Percentiles rank a stretch among this genome's conserved stretches.
Conservation (phyloP, 2,797 vertebrate genomes). For the Lophius americanus region DNA sequence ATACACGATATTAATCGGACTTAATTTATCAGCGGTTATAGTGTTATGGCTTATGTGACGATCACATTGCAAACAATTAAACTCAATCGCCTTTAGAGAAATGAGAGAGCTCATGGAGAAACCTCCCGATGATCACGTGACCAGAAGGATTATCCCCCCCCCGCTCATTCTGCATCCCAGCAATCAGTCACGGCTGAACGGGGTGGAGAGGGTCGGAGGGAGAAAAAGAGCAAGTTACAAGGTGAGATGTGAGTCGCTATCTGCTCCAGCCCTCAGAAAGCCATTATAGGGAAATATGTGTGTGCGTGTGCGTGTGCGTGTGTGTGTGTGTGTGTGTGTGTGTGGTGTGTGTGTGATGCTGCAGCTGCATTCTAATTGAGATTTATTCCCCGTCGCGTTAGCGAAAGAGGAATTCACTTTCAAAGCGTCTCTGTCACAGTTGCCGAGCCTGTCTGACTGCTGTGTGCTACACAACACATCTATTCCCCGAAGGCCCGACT, state of each 20-base stretch:
- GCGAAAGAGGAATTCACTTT: slow-evolving; percentile 65
- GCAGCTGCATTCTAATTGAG: slow-evolving; percentile 74
- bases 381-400: slow-evolving; percentile 69
- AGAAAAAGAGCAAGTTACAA: slow-evolving; percentile 44
- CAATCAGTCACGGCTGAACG: slow-evolving; percentile 67
- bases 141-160: slow-evolving; percentile 66
- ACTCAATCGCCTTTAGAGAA: too few species aligned
- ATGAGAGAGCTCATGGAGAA: too few species aligned
- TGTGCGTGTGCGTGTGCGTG: slow-evolving; percentile 52
- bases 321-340: slow-evolving; percentile 29
- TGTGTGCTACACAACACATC: slow-evolving; percentile 46
- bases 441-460: slow-evolving; percentile 57
- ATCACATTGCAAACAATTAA: too few species aligned
- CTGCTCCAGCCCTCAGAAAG: slow-evolving; percentile 47
- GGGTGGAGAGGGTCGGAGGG: slow-evolving; percentile 27
- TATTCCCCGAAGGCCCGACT: slow-evolving; percentile 30
- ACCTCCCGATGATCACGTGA: slow-evolving; percentile 57
- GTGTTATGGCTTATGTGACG: too few species aligned
- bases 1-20: too few species aligned
- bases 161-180: slow-evolving; percentile 61
- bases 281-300: slow-evolving; percentile 61
- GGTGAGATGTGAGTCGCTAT: slow-evolving; percentile 56
- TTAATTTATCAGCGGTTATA: too few species aligned
- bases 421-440: slow-evolving; percentile 66
- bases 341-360: slow-evolving; percentile 34